Base-by-base conservation (phyloP, 2,888 invertebrate genomes). In the Hybos culiciformis region DNA sequence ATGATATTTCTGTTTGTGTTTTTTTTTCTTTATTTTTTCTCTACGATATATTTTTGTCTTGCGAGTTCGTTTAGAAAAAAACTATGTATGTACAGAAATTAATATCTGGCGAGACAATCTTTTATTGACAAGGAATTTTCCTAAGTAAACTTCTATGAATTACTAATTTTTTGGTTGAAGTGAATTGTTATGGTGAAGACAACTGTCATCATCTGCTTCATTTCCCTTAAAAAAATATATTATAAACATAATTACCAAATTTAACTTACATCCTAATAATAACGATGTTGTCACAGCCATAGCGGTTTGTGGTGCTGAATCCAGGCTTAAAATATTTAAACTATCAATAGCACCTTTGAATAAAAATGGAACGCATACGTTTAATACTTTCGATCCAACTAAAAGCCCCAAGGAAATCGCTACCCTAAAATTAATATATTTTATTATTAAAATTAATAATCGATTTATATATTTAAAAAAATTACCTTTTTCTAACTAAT, bases 331-430 rank as follows among this genome's bases (percentile, higher is more conserved):
- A 6, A 70, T 68, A 3, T 55, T 50, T 48, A 96, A 75, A 51
- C 78, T 77, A 62, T 98, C 97, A 45, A 99, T 77, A 0, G 85
- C 83, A 59, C 87, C 82, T 66, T 97, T 96, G 68, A 98, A 94
- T 44, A 96, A 68, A 69, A 97, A 96, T 11, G 98, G 98, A 19
- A 98, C 96, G 38, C 79, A 71, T 3, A 96, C 91, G 57, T 88
- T 96, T 58, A 93, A 67, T 41, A 90, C 61, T 72, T 97, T 91
- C 23, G 90, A 86, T 32, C 82, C 79, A 41, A 83, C 74, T 41
- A 91, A 69, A 37, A 91, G 71, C 2, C 82, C 77, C 39, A 91
- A 63, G 6, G 98, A 91, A 36, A 90, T 56, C 57, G 83, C 74
- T 15, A 99, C 97, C 48, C 94, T 74, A 49, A 74, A 72, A 53